Evolutionary conservation across 2,113 vertebrate genomes (phyloP), one percentile per base, ranked within the genome.

Genomic region (Motacilla alba): DNA sequence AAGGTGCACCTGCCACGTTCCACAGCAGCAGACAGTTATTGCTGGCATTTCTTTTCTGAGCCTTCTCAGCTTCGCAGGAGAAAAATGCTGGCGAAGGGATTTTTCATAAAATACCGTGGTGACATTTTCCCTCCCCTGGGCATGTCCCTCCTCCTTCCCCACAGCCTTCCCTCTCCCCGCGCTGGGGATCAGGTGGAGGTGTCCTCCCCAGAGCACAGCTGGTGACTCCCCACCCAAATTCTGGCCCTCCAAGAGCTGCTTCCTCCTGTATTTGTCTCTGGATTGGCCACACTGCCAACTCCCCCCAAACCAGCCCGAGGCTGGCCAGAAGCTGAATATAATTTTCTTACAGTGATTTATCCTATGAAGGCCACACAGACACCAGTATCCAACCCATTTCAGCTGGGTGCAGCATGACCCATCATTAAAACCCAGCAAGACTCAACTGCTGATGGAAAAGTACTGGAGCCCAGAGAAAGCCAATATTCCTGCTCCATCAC

Each of bases 131-230:
- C n/a, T n/a, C n/a, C n/a, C n/a, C n/a, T n/a, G n/a, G n/a, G n/a
- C n/a, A n/a, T n/a, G n/a, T 76, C 39, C 44, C 33, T 44, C 7
- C 6, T 52, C 50, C 37, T 76, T 83, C 30, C 33, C 15, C 13
- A 55, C 7, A 1, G 0, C 31, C 44, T 58, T 17, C 22, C 31
- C 47, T 80, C 14, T 53, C 30, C 27, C 67, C 26, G 49, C 7
- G n/a, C 43, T 11, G 21, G 41, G 67, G 2, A 1, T 69, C 72
- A 68, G 33, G 15, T 4, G 8, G 44, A 63, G 35, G 6, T 7
- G 1, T 31, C n/a, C 47, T 28, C 6, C 0, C 9, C 49, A 52
- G 5, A 0, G 37, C 60, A 44, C 1, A 1, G 35, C 21, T 49
- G n/a, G 4, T 53, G 52, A 26, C 11, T 37, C 56, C 41, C 23